Conservation (phyloP, 92 coral and sea anemone species). For the Epizoanthus rinbou region DNA sequence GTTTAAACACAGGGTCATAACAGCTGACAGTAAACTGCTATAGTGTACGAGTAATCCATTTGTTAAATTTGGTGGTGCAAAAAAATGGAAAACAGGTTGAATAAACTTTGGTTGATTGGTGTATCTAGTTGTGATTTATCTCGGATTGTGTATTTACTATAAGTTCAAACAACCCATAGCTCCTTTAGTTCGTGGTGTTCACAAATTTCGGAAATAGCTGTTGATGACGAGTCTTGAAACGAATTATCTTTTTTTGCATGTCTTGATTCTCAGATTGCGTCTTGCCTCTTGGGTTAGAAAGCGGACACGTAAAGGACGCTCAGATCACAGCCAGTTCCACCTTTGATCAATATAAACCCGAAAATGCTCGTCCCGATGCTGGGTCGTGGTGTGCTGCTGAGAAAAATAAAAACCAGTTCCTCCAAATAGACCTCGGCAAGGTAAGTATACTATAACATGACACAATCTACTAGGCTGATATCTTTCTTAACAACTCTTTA, state of each 20-base stretch:
- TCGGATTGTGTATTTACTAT: too few species aligned
- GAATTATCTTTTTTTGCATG: too few species aligned
- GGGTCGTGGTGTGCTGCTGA: slow-evolving; percentile 5
- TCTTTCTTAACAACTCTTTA: not conserved
- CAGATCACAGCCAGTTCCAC: slow-evolving; percentile 2
- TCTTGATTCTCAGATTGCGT: not conserved
- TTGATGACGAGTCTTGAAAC: too few species aligned
- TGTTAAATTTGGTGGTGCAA: too few species aligned
- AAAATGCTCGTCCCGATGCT: not conserved
- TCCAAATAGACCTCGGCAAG: slow-evolving; percentile 13
- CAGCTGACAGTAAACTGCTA: too few species aligned
- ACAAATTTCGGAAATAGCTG: not conserved
- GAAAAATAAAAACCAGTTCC: not conserved
- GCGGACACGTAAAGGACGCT: not conserved
- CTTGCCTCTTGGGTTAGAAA: not conserved
- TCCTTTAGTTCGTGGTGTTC: not conserved
- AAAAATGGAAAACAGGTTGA: too few species aligned
- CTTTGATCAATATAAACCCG: not conserved
- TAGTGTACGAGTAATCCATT: too few species aligned
- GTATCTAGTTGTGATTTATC: too few species aligned
- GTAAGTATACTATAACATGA: not conserved
- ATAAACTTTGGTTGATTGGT: too few species aligned
- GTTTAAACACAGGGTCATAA: too few species aligned
- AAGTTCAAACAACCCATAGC: too few species aligned
- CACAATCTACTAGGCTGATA: not conserved